Evolutionary conservation across 2,888 invertebrate genomes (phyloP).

Genomic region (Cancer borealis): DNA sequence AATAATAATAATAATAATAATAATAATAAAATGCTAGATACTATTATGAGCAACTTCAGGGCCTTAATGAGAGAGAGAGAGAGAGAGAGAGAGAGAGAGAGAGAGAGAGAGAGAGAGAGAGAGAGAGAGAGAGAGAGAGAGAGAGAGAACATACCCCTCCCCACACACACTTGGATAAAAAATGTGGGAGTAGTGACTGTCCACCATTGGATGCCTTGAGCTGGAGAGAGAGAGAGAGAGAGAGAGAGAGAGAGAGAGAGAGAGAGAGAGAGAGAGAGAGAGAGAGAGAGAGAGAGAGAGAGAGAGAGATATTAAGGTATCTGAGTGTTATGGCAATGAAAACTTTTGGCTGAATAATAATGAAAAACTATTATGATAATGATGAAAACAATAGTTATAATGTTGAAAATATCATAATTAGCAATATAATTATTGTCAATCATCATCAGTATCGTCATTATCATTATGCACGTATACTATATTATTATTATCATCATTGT

Average conservation of each 20-base stretch:
- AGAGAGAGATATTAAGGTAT: neutral
- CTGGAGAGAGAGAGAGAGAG: neutral
- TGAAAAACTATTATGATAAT: too few species aligned
- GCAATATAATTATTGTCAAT: too few species aligned
- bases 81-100: constrained; percentile 14
- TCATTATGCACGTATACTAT: too few species aligned
- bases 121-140: constrained; percentile 9
- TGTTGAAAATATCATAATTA: too few species aligned
- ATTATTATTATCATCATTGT: too few species aligned
- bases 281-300: neutral
- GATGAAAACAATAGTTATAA: too few species aligned
- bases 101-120: constrained; percentile 20
- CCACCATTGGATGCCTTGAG: neutral
- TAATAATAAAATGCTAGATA: neutral
- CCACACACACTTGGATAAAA: neutral
- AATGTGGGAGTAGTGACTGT: neutral
- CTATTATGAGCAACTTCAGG: too few species aligned
- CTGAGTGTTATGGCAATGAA: too few species aligned
- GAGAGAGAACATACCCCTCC: neutral
- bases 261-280: too few species aligned
- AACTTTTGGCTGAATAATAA: too few species aligned
- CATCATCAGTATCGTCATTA: too few species aligned
- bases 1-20: neutral
- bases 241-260: too few species aligned
- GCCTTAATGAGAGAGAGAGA: neutral